Evolutionary conservation across 2,797 vertebrate species (phyloP), one percentile per base, ranked within the genome.

Genomic region (Tapera naevia): DNA sequence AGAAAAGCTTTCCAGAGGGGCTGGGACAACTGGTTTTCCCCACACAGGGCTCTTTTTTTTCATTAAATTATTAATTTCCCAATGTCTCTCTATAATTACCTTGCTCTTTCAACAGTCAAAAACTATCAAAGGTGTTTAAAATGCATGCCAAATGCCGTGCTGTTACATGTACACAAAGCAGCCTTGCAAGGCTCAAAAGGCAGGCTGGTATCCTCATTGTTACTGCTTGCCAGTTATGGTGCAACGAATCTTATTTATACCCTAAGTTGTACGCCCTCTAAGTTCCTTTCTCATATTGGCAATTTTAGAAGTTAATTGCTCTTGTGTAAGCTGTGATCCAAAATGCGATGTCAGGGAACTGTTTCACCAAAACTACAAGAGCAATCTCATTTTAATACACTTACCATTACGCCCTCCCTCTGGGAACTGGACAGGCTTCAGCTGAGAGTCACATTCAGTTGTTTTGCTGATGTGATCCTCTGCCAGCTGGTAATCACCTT

Each of bases 401-500:
- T 41, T 91, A 50, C 37, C 65, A 22, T 86, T n/a, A 35, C 10
- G n/a, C 9, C 27, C 13, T 61, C 17, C 80, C 71, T 74, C 71
- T 1, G 14, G 83, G 76, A 57, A 39, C 56, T 1, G 2, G 35
- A 41, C 46, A 75, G 61, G 50, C 70, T 89, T 86, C 39, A 65
- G 23, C 73, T 54, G 81, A 69, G 85, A 88, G 65, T 66, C 7
- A 0, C 45, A 48, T 70, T 86, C 81, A 84, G 64, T 46, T 62
- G 43, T 90, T 96, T 74, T 95, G 93, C 80, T 92, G 94, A 73
- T 88, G 75, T 37, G 43, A 58, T 64, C 66, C 80, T 86, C 87
- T 73, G 72, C 84, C 83, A 92, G 53, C 17, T 50, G 66, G 94
- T 95, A 94, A 95, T 93, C 62, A 80, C 89, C 60, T 79, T 67